Percentiles rank a stretch among this genome's conserved stretches.
Evolutionary conservation across 2,888 invertebrate genomes (phyloP).

Genomic region (Melieria picta): DNA sequence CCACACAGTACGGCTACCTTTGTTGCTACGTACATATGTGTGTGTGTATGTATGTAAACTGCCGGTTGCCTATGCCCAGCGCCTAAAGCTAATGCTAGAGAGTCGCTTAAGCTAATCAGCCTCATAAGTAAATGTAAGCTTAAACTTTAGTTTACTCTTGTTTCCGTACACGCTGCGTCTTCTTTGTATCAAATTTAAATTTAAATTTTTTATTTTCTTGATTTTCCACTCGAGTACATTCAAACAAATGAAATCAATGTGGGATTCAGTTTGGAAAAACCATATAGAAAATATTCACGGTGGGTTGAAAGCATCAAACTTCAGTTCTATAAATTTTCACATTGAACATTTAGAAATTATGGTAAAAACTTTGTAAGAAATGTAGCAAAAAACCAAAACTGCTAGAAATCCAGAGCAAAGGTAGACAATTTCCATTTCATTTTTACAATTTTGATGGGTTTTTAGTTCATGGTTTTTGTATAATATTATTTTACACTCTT

Average conservation of each 20-base stretch:
- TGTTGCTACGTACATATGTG: slow-evolving; percentile 36
- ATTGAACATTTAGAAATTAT: no score
- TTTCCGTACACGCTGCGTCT: not conserved
- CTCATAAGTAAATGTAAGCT: slow-evolving; percentile 49
- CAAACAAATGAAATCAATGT: slow-evolving; percentile 4
- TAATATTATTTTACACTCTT: no score
- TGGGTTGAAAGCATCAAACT: no score
- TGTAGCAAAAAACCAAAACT: no score
- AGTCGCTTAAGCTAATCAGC: slow-evolving; percentile 47
- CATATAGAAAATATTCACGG: no score
- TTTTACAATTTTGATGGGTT: no score
- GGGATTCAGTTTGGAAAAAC: no score
- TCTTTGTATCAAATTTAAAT: not conserved
- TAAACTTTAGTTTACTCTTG: slow-evolving; percentile 39
- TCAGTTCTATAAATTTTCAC: no score
- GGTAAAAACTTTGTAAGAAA: no score
- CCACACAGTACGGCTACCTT: slow-evolving; percentile 12
- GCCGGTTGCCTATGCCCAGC: slow-evolving; percentile 19
- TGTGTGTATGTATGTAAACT: slow-evolving; percentile 17
- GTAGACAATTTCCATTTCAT: no score
- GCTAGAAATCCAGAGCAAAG: no score
- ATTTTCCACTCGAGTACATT: not conserved
- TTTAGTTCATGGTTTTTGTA: no score
- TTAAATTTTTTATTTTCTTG: not conserved
- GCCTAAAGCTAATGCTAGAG: slow-evolving; percentile 9